Base-by-base conservation (phyloP, 2,113 vertebrate genomes). In the Pelecanoides urinatrix region DNA sequence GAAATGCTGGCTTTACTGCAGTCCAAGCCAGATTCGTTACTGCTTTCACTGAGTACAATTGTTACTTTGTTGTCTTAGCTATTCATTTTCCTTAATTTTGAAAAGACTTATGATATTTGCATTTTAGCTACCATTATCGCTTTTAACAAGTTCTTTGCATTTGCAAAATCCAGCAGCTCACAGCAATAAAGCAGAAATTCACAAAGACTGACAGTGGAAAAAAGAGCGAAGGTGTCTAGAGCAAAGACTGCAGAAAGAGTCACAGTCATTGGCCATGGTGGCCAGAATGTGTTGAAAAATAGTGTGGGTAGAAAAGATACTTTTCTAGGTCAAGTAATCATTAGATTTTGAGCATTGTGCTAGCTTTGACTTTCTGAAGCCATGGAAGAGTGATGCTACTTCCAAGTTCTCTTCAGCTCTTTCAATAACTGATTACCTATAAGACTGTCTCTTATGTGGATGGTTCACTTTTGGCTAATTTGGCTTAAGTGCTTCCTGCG, bases 251-350 rank as follows among this genome's bases (percentile, higher is more conserved):
- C 38, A 44, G 32, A 26, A 62, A 29, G 6, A 23, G n/a, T 55
- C 20, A 9, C 4, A 61, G 32, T 10, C 44, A 44, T 27, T 55
- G 30, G 59, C 32, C 20, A 22, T 13, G 10, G 22, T 6, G 38
- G 26, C 10, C 56, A 47, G 47, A 66, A 42, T 2, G 15, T 7
- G 8, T 27, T 74, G 36, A 40, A 81, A 77, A 78, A 32, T 3
- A 67, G 20, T 1, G 2, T 34, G 2, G 14, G 6, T n/a, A n/a
- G n/a, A n/a, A n/a, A n/a, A 42, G 63, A 13, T 4, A 1, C 47
- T 53, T 79, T 71, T 38, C 14, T 52, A 2, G 10, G 6, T 74
- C 38, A 77, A 79, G 4, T 38, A 61, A 50, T 58, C 2, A 1
- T 29, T 14, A n/a, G 17, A 6, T 55, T 66, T 74, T 45, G 63